Evolutionary conservation across 2,113 vertebrate species (phyloP).

Genomic region (Hyaena hyaena): DNA sequence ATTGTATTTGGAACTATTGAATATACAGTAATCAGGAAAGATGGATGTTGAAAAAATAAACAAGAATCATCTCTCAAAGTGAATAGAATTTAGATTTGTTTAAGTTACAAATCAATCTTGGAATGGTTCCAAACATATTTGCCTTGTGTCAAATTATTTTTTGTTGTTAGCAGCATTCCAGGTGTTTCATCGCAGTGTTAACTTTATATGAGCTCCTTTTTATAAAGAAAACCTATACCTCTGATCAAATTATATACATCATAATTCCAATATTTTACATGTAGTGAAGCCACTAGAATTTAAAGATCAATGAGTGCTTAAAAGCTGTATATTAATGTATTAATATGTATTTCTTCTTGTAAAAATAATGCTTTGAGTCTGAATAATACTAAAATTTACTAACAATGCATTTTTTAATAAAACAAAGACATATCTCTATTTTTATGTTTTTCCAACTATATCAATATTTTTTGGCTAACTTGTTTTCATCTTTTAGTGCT

Average conservation of each 20-base stretch:
- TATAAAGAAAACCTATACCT: not conserved
- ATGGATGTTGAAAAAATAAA: not conserved
- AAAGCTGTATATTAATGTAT: not conserved
- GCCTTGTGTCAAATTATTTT: not conserved
- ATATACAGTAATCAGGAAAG: not conserved
- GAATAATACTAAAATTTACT: not conserved
- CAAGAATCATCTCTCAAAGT: not conserved
- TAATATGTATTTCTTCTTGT: not conserved
- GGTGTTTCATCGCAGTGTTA: not conserved
- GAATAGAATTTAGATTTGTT: not conserved
- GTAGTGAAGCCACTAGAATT: not conserved
- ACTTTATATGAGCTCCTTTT: not conserved
- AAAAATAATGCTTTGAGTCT: not conserved
- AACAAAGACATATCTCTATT: not conserved
- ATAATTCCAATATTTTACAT: not conserved
- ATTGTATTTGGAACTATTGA: not conserved
- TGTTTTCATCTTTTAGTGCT: not conserved
- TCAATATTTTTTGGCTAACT: not conserved
- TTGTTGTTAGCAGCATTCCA: not conserved
- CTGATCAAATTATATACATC: not conserved
- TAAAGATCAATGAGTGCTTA: not conserved
- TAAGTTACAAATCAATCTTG: not conserved
- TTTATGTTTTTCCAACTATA: not conserved
- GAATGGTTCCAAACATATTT: not conserved
- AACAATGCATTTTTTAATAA: not conserved